Evolutionary conservation across 2,113 vertebrate species (phyloP), one percentile per base, ranked within the genome.

Genomic region (Microcebus murinus): DNA sequence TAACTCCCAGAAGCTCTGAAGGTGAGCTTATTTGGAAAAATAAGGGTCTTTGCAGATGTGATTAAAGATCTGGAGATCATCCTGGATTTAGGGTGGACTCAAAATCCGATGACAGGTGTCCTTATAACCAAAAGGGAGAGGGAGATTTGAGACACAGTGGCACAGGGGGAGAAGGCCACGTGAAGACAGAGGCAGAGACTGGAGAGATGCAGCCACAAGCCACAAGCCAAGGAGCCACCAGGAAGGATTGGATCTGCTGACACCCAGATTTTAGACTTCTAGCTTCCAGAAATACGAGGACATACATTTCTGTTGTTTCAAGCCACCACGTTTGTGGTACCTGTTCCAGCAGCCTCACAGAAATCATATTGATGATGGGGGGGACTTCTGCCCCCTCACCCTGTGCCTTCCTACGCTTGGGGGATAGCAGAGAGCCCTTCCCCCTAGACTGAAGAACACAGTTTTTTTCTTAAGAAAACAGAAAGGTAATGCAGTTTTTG

Each of bases 321-420:
- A 84, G 74, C 5, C 31, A 10, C 20, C 11, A 57, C 10, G 17
- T 48, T 20, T 61, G 42, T 36, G 70, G 36, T 55, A 18, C 23
- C 36, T 42, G 45, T 63, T 27, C 39, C 0, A 5, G 9, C 2
- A 21, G 73, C 39, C 36, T 0, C 73, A 36, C 36, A 59, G 48
- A 52, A 31, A 48, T 39, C 15, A 36, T 1, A 10, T 39, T 0
- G 0, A 0, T 3, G 39, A 3, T 25, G 39, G 0, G 0, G 8
- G 39, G 25, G n/a, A 71, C 13, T 61, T 57, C 68, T 59, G 20
- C 68, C 5, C 5, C 7, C 9, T 27, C 14, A 1, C 3, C 52
- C 67, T 1, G 1, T 20, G 20, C 42, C 57, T 67, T 11, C 42
- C 42, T 10, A 6, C 1, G 42, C 55, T 52, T 21, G 63, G 61